Base-by-base conservation (phyloP, 2,797 vertebrate genomes). In the Dendrocincla fuliginosa region DNA sequence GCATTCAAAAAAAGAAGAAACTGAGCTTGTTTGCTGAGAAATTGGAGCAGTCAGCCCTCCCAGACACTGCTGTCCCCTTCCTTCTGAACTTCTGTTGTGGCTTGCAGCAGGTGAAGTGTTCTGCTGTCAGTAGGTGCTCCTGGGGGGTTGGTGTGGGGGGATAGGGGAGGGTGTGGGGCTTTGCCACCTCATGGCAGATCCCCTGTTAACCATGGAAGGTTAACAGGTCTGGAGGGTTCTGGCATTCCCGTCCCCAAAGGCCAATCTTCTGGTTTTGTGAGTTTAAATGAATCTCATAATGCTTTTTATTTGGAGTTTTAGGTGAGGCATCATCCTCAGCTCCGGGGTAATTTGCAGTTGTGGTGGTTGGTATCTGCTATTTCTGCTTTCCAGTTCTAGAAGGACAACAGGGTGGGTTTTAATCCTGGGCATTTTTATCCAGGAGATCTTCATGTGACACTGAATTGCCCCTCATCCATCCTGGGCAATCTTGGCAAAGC, bases 51-150 rank as follows among this genome's bases (percentile, higher is more conserved):
- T 49, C 49, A 30, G n/a, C 32, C 32, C 61, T 55, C 65, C 39
- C 28, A 27, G 50, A 0, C 17, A 0, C 3, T 33, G 0, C 16
- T 64, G 69, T 11, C 7, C 30, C 9, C 41, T 50, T 52, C n/a
- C 3, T n/a, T 19, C 11, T 37, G 37, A 3, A 1, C 30, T 63
- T 53, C 39, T 28, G 6, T 8, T 53, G 67, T 7, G 42, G 13
- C 42, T 84, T 16, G 57, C 57, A 71, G 82, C 24, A 63, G 19
- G 16, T 59, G 0, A 41, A 47, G 13, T 11, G 2, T 6, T 61
- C 28, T 10, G 27, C 13, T 19, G 8, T 5, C 63, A 65, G n/a
- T 8, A 10, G 44, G 16, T 93, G 33, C 6, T 60, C n/a, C 20
- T 19, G 10, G 61, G 44, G 17, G 52, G 27, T 46, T 20, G 50